A percentile compares a stretch with the other conserved stretches of the same genome.
Evolutionary conservation across 1,140 invertebrate genomes (phyloP).

Genomic region (Drosophila quadrilineata): DNA sequence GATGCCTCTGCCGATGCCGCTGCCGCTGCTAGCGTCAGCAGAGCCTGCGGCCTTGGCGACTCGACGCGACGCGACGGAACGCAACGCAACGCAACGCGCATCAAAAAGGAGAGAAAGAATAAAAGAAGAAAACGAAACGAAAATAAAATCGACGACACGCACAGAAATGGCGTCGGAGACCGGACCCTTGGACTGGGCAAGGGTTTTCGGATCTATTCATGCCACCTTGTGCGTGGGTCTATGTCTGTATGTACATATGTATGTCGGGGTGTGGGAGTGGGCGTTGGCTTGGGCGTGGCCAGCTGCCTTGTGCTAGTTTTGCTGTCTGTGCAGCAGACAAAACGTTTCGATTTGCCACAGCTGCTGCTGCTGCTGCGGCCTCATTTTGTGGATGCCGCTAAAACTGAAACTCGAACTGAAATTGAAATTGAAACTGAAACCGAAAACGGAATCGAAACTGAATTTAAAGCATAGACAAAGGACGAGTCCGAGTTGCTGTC

Average conservation of each 20-base stretch:
- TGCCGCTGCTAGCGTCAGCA: conserved; percentile 14
- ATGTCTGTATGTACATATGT: neutral
- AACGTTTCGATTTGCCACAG: conserved; percentile 22
- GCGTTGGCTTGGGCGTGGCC: no score
- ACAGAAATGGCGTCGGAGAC: conserved; percentile 47
- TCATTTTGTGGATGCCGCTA: conserved; percentile 49
- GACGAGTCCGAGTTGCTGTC: neutral
- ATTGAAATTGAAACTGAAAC: conserved; percentile 20
- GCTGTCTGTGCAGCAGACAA: conserved; percentile 46
- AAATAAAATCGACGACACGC: conserved; percentile 68
- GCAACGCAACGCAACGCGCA: conserved; percentile 53
- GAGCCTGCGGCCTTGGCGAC: conserved; percentile 45
- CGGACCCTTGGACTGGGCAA: neutral
- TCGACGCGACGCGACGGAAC: no score
- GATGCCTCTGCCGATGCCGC: neutral
- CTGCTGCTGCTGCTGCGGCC: conserved; percentile 51
- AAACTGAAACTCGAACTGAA: conserved; percentile 30
- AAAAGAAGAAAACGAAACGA: no score
- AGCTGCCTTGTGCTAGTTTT: conserved; percentile 71
- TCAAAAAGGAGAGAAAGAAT: no score
- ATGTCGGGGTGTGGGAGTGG: conserved; percentile 22
- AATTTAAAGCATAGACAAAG: conserved; percentile 22
- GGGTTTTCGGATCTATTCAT: neutral
- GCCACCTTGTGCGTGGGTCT: neutral
- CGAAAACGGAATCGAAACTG: conserved; percentile 34